These are phyloP conservation scores for Emydocephalus ijimae DNA, from an alignment of 2,113 vertebrate genomes.

Conservation along the genomic window DNA sequence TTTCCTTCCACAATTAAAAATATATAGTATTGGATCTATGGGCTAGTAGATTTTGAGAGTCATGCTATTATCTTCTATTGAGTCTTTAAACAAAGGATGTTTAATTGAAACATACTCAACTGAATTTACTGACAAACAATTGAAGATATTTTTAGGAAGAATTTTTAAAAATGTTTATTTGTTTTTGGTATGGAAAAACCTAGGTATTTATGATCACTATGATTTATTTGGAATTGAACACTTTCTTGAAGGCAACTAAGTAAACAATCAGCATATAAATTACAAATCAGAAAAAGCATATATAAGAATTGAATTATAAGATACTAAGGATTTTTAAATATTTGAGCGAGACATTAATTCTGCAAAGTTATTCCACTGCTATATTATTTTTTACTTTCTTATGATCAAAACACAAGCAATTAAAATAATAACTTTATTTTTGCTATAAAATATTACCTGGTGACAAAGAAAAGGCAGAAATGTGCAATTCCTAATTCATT, in stretches of 20 bases:
- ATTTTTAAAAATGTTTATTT: neutral
- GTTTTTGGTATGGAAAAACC: neutral
- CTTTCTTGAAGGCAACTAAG: neutral
- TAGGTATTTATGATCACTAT: neutral
- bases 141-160: neutral
- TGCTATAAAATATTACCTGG: neutral
- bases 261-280: neutral
- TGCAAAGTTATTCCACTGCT: neutral
- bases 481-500: neutral
- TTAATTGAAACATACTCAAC: neutral
- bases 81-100: no score
- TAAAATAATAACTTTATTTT: neutral
- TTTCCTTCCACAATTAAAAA: no score
- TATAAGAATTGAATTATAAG: neutral
- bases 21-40: no score
- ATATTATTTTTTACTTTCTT: neutral
- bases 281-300: neutral
- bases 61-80: no score
- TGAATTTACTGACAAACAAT: neutral
- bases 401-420: neutral
- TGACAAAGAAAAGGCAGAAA: neutral
- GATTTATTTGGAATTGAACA: neutral
- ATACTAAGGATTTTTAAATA: neutral
- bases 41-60: no score
- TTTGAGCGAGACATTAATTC: neutral